Percentiles rank a stretch among this genome's conserved stretches.
These are phyloP conservation scores for Sebastes melanostomus DNA, from an alignment of 2,797 vertebrate genomes.

Conservation along the genomic window DNA sequence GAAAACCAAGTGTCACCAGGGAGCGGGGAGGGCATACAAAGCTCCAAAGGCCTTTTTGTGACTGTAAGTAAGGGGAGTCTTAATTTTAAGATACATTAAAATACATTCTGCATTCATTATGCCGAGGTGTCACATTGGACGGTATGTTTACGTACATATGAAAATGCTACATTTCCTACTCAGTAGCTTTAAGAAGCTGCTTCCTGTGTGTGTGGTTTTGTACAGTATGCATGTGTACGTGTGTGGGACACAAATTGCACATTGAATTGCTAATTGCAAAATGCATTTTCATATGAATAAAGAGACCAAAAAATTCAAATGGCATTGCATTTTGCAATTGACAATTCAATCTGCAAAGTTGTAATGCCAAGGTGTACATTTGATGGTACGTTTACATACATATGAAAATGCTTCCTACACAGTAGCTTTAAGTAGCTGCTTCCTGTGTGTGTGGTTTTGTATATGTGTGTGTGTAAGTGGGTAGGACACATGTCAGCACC, in stretches of 20 bases:
- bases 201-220: not conserved
- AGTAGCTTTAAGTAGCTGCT: too few species aligned
- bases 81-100: not conserved
- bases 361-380: too few species aligned
- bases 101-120: not conserved
- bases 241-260: not conserved
- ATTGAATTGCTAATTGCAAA: too few species aligned
- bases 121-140: not conserved
- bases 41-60: slow-evolving; percentile 1
- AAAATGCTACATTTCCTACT: not conserved
- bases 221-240: not conserved
- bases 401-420: too few species aligned
- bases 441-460: not conserved
- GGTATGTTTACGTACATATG: not conserved
- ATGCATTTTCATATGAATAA: too few species aligned
- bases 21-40: not conserved
- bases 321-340: too few species aligned
- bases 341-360: too few species aligned
- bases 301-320: too few species aligned
- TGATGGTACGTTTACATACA: too few species aligned
- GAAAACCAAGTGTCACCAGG: slow-evolving; percentile 16
- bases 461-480: not conserved
- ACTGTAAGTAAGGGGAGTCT: not conserved
- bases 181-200: not conserved
- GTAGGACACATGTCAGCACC: not conserved